These are phyloP conservation scores for Drosophila siamana DNA, from an alignment of 2,888 invertebrate genomes.

Conservation along the genomic window DNA sequence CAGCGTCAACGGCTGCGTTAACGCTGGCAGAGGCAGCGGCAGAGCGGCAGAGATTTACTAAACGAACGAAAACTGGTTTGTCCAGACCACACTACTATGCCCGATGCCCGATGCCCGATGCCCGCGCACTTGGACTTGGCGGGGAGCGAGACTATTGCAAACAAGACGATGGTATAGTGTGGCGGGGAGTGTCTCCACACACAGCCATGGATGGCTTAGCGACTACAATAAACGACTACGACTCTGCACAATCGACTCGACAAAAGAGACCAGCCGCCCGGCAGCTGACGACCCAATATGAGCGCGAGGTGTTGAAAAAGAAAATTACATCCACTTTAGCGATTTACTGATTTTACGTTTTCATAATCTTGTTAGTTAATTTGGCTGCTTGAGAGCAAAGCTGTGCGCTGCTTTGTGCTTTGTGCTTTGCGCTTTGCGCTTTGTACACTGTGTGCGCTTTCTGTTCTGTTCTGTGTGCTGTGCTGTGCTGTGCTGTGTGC, in stretches of 20 bases:
- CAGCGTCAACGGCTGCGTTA: constrained; percentile 42
- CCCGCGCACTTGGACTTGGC: constrained; percentile 11
- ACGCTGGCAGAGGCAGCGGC: constrained; percentile 57
- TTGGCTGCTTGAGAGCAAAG: constrained; percentile 67
- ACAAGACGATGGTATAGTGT: constrained; percentile 59
- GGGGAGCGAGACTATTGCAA: constrained; percentile 36
- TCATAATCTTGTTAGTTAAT: constrained; percentile 83
- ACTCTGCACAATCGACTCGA: constrained; percentile 46
- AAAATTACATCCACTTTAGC: constrained; percentile 84
- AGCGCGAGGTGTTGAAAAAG: constrained; percentile 85
- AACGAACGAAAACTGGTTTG: constrained; percentile 78
- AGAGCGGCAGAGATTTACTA: constrained; percentile 74
- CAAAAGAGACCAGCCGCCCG: constrained; percentile 76
- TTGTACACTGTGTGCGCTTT: constrained; percentile 25
- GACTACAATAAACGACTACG: constrained; percentile 62
- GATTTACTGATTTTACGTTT: constrained; percentile 84
- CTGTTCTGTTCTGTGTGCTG: not conserved
- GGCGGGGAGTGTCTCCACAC: constrained; percentile 55
- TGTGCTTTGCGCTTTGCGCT: constrained; percentile 17
- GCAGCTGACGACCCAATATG: constrained; percentile 77
- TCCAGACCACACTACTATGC: constrained; percentile 30
- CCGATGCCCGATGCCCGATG: not conserved
- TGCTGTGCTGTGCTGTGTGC: not conserved
- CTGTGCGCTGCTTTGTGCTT: not conserved
- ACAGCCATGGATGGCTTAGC: constrained; percentile 50